These are phyloP conservation scores for Meda fulgida DNA, from an alignment of 2,797 vertebrate species.

Conservation along the genomic window DNA sequence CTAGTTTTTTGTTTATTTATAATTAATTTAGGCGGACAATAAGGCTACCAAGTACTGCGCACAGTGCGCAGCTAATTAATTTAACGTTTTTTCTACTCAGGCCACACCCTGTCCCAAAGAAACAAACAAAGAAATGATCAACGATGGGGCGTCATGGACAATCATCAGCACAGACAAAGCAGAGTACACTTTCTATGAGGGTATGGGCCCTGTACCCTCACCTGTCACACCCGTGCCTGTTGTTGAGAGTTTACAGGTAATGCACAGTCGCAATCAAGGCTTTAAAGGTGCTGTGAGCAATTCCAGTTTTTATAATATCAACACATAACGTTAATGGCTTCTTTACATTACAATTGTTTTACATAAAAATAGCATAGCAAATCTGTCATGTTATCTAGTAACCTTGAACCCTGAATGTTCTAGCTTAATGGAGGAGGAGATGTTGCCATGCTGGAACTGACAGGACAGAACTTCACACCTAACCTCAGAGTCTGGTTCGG, in stretches of 20 bases:
- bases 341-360: neutral
- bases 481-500: conserved; percentile 98
- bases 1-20: too few species aligned
- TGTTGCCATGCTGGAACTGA: conserved; percentile 98
- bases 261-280: neutral
- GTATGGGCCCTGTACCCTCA: conserved; percentile 94
- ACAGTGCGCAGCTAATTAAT: too few species aligned
- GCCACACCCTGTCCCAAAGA: conserved; percentile 97
- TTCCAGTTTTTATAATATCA: neutral
- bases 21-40: too few species aligned
- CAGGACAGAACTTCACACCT: conserved; percentile 97
- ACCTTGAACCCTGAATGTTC: neutral
- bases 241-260: conserved; percentile 96
- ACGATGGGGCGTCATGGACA: conserved; percentile 98
- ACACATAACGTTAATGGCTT: neutral
- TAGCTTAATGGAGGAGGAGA: conserved; percentile 98
- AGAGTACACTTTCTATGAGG: conserved; percentile 98
- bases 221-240: conserved; percentile 98
- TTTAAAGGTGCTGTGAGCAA: neutral
- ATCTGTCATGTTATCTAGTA: neutral
- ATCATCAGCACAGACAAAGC: conserved; percentile 99
- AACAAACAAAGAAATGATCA: conserved; percentile 97
- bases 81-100: conserved; percentile 68
- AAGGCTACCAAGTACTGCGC: too few species aligned
- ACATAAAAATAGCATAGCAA: neutral